Evolutionary conservation across 2,888 invertebrate genomes (phyloP), one percentile per base, ranked within the genome.

Genomic region (Aphidius colemani): DNA sequence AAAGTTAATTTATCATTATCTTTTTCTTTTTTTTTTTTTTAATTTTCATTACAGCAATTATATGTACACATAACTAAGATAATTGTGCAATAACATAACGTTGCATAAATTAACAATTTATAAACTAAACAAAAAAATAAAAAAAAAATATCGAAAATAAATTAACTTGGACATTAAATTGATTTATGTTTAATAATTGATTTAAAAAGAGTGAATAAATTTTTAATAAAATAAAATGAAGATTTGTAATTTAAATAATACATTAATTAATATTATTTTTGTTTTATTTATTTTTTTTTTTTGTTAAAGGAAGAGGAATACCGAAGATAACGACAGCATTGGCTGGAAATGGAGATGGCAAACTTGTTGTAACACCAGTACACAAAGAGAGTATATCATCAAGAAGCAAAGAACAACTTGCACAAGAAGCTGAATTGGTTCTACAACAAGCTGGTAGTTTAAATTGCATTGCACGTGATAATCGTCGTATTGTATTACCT

Each of bases 401-500:
- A 75, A 84, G 89, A 48, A 89, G 91, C 63, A 89, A 90, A 76
- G 86, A 89, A 76, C 88, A 90, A 77, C 85, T 93, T 56, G 89
- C 90, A 56, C 86, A 90, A 75, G 93, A 93, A 84, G 91, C 91
- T 43, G 91, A 90, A 67, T 85, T 87, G 75, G 91, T 93, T 44
- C 83, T 92, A 59, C 87, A 89, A 39, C 91, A 93, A 80, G 92
- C 89, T 1, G 88, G 89, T 71, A 88, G 88, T 75, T 86, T 92
- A 68, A 88, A 88, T 64, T 92, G 92, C 78, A 82, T 74, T 74
- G 84, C 75, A 71, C 77, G 76, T 69, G 77, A 79, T 68, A 78
- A 78, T 61, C 71, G 75, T 64, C 75, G 76, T 63, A 30, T 30
- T 30, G 30, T 30, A 30, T 67, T 69, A 57, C 76, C 76, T 44